Evolutionary conservation across 2,113 vertebrate species (phyloP).

Genomic region (Columbina picui): DNA sequence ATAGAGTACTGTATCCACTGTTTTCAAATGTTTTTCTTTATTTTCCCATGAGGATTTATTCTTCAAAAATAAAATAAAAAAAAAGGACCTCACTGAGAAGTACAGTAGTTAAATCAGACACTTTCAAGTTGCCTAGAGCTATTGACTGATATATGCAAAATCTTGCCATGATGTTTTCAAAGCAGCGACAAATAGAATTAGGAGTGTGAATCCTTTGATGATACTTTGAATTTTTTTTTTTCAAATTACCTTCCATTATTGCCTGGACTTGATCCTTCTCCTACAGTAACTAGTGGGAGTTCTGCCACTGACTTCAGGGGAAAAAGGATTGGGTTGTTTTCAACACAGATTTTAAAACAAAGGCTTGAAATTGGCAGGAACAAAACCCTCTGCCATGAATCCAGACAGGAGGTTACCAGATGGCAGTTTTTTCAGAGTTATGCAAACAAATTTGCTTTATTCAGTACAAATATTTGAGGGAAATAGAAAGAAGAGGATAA

Average conservation of each 20-base stretch:
- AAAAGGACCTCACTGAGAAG: neutral
- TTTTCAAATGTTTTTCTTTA: constrained; percentile 19
- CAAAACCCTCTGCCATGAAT: constrained; percentile 28
- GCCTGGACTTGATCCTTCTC: constrained; percentile 41
- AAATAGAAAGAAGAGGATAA: neutral
- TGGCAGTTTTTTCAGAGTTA: constrained; percentile 53
- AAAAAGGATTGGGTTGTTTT: constrained; percentile 45
- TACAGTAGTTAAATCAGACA: constrained; percentile 28
- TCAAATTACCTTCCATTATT: constrained; percentile 24
- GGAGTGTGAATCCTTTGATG: constrained; percentile 43
- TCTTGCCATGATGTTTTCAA: constrained; percentile 52
- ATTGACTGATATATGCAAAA: constrained; percentile 53
- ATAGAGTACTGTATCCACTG: neutral
- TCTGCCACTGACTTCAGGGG: constrained; percentile 54
- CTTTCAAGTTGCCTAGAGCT: constrained; percentile 51
- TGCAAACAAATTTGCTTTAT: constrained; percentile 56
- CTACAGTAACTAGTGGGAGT: constrained; percentile 37
- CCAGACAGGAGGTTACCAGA: constrained; percentile 36
- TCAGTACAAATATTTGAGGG: constrained; percentile 53
- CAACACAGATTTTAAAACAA: constrained; percentile 64
- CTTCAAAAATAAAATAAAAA: neutral
- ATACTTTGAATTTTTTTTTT: constrained; percentile 25
- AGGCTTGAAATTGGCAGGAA: constrained; percentile 51
- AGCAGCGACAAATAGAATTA: constrained; percentile 44
- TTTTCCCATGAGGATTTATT: constrained; percentile 37